phyloP scores from a whole-genome alignment of 2,888 invertebrate species.

The Schizotus pectinicornis region DNA sequence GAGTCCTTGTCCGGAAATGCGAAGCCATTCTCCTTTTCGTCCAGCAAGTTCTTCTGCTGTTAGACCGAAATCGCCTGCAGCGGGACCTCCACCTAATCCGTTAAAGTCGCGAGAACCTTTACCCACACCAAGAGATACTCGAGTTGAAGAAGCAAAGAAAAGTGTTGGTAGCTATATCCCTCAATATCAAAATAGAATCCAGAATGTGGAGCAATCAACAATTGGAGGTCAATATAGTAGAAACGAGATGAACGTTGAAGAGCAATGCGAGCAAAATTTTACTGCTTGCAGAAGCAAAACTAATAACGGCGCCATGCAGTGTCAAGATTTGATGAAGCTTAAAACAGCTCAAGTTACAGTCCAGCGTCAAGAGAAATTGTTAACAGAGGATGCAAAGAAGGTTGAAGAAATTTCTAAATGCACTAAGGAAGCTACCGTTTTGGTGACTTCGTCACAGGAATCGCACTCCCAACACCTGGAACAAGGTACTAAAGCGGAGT shows the following conservation, averaged over 20 bases:
- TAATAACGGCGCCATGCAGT: slow-evolving; percentile 3
- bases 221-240: neutral
- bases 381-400: slow-evolving; percentile 22
- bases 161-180: slow-evolving; percentile 49
- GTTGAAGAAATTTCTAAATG: slow-evolving; percentile 14
- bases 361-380: slow-evolving; percentile 41
- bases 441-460: slow-evolving; percentile 48
- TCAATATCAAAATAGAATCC: slow-evolving; percentile 46
- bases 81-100: slow-evolving; percentile 73
- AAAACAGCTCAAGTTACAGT: slow-evolving; percentile 56
- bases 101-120: slow-evolving; percentile 56
- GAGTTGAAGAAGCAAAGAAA: slow-evolving; percentile 47
- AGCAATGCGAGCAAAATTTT: slow-evolving; percentile 38
- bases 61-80: slow-evolving; percentile 72
- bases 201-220: slow-evolving; percentile 31
- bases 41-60: slow-evolving; percentile 48
- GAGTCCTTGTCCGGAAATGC: slow-evolving; percentile 62
- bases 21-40: slow-evolving; percentile 52
- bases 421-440: slow-evolving; percentile 22
- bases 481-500: slow-evolving; percentile 42
- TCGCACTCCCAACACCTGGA: slow-evolving; percentile 45
- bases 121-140: slow-evolving; percentile 44
- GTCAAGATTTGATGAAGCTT: slow-evolving; percentile 33
- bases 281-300: neutral
- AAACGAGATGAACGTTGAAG: slow-evolving; percentile 40